Conservation (phyloP, 2,888 invertebrate species). For the Aspidiotus destructor region DNA sequence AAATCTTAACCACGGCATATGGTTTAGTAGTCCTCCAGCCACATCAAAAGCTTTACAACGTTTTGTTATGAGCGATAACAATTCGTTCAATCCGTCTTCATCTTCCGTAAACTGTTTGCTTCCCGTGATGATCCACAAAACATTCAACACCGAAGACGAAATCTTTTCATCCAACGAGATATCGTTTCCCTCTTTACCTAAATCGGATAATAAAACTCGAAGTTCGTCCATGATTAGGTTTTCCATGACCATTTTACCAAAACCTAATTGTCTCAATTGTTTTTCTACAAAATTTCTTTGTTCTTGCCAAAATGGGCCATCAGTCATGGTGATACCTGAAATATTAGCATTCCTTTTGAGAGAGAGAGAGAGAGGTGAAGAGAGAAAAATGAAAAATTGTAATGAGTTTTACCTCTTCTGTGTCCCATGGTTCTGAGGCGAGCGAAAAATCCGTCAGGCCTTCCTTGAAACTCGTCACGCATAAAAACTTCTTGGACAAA, state of each 20-base stretch:
- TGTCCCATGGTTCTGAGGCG: conserved; percentile 55
- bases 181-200: conserved; percentile 11
- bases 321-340: conserved; percentile 52
- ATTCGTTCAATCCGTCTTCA: conserved; percentile 43
- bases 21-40: conserved; percentile 50
- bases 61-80: conserved; percentile 46
- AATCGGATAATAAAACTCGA: conserved; percentile 31
- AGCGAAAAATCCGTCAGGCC: conserved; percentile 58
- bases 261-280: conserved; percentile 49
- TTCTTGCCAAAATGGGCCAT: conserved; percentile 50
- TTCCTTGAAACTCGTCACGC: conserved; percentile 51
- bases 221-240: conserved; percentile 50
- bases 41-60: conserved; percentile 51
- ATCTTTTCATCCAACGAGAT: conserved; percentile 19
- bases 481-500: conserved; percentile 48
- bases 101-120: conserved; percentile 44
- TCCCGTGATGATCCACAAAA: conserved; percentile 54
- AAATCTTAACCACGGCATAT: conserved; percentile 54
- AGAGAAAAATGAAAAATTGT: not conserved
- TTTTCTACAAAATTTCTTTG: conserved; percentile 49
- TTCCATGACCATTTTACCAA: conserved; percentile 49
- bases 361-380: not conserved
- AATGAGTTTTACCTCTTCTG: conserved; percentile 48
- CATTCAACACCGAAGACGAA: conserved; percentile 48
- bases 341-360: not conserved